These are phyloP conservation scores for Tetrapedia diversipes DNA, from an alignment of 2,888 invertebrate species.

Conservation along the genomic window DNA sequence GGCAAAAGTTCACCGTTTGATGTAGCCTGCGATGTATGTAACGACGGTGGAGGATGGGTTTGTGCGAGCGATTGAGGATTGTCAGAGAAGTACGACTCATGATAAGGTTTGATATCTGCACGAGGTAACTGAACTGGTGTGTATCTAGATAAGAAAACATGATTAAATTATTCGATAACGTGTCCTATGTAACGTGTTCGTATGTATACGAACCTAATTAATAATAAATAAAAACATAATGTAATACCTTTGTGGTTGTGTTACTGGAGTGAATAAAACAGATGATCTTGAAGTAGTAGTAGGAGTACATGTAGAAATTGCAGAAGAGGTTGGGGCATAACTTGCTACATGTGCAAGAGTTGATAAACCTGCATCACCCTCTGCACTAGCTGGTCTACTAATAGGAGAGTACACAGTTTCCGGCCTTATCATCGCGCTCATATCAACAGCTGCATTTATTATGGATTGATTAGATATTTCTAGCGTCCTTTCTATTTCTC, in stretches of 20 bases:
- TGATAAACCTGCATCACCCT: constrained; percentile 81
- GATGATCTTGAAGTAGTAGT: constrained; percentile 79
- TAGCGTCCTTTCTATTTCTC: constrained; percentile 93
- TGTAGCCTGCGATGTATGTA: constrained; percentile 77
- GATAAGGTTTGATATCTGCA: constrained; percentile 89
- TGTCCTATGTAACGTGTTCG: background rate
- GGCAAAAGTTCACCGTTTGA: constrained; percentile 80
- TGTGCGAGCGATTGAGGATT: constrained; percentile 78
- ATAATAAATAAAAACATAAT: background rate
- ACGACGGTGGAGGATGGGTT: constrained; percentile 71
- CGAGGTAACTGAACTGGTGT: constrained; percentile 86
- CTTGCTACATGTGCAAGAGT: constrained; percentile 81
- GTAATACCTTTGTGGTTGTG: constrained; percentile 79
- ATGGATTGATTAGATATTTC: constrained; percentile 95
- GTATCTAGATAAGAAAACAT: constrained; percentile 77
- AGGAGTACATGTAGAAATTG: constrained; percentile 74
- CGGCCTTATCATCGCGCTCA: constrained; percentile 88
- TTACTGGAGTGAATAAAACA: constrained; percentile 79
- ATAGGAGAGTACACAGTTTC: constrained; percentile 85
- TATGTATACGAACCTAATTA: background rate
- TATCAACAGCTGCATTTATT: constrained; percentile 94
- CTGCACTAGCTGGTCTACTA: constrained; percentile 84
- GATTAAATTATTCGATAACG: constrained; percentile 18
- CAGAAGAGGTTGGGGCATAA: constrained; percentile 79
- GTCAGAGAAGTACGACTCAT: constrained; percentile 88